Percentiles rank a stretch among this genome's conserved stretches.
These are phyloP conservation scores for Sphyrna mokarran DNA, from an alignment of 2,113 vertebrate genomes.

Conservation along the genomic window DNA sequence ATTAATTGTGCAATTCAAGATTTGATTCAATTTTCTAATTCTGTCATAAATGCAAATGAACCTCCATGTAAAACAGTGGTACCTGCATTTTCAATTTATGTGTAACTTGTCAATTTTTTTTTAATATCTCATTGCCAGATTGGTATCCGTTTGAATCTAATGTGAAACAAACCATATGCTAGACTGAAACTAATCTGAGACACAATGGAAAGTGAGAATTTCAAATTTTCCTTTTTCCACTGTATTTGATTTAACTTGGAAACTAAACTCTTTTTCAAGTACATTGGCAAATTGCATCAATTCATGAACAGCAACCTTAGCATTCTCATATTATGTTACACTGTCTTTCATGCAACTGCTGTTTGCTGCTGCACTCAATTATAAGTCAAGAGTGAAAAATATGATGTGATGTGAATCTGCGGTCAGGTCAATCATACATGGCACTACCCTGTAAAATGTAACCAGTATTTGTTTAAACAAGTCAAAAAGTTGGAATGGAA, in stretches of 20 bases:
- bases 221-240: background rate
- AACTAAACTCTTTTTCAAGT: conserved; percentile 8
- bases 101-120: background rate
- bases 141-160: background rate
- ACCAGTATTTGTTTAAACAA: conserved; percentile 9
- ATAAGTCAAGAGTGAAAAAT: background rate
- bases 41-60: background rate
- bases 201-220: conserved; percentile 22
- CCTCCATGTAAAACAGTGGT: background rate
- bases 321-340: conserved; percentile 15
- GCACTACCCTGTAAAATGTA: background rate
- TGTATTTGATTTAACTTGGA: background rate
- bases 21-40: background rate
- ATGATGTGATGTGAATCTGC: background rate
- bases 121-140: background rate
- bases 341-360: background rate
- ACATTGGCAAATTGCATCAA: conserved; percentile 11
- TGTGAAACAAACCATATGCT: background rate
- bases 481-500: conserved; percentile 20
- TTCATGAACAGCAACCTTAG: conserved; percentile 16
- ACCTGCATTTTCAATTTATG: background rate
- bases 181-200: background rate
- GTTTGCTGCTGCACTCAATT: conserved; percentile 21
- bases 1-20: background rate
- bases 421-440: conserved; percentile 14